Evolutionary conservation across 2,888 invertebrate genomes (phyloP), one percentile per base, ranked within the genome.

Genomic region (Periphyllus acericola): DNA sequence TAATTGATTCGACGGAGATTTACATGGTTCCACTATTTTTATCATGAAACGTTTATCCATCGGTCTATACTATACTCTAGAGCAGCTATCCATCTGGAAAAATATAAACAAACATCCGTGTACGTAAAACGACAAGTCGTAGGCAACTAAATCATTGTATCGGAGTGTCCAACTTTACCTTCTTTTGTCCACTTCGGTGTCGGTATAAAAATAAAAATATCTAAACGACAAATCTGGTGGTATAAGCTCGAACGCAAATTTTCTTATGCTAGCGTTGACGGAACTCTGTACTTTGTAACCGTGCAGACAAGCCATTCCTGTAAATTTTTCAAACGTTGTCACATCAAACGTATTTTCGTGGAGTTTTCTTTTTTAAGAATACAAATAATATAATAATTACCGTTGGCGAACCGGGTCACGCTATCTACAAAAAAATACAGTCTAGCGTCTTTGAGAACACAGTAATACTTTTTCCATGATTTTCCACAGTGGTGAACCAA

Each of bases 11-110:
- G 83, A 46, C 68, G 46, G n/a, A 84, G 19, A 84, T 25, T 32
- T 34, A 25, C 21, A 68, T 40, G 40, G 25, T 36, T 71, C 8
- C 40, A 40, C 46, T 83, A 14, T 75, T 21, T 46, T 72, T 32
- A 87, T 89, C 82, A 89, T 34, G 86, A 84, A 75, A 91, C 90
- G 89, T 90, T 90, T 55, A 91, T 90, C 90, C 98, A 98, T 90
- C 97, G 94, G 92, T 98, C 97, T 92, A 98, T 98, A 89, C 98
- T 97, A 92, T 97, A 98, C 92, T 98, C 98, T 91, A 98, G 92
- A 89, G 97, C 97, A 89, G 97, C 96, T 92, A 98, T 94, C 98
- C 98, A 98, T 91, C 98, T 98, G 92, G 34, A 93, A 93, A 90
- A 89, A 90, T 0, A 91, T 29, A 17, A 88, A 32, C 25, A 80